These are phyloP conservation scores for Ambastaia sidthimunki DNA, from an alignment of 2,797 vertebrate genomes.

Conservation along the genomic window DNA sequence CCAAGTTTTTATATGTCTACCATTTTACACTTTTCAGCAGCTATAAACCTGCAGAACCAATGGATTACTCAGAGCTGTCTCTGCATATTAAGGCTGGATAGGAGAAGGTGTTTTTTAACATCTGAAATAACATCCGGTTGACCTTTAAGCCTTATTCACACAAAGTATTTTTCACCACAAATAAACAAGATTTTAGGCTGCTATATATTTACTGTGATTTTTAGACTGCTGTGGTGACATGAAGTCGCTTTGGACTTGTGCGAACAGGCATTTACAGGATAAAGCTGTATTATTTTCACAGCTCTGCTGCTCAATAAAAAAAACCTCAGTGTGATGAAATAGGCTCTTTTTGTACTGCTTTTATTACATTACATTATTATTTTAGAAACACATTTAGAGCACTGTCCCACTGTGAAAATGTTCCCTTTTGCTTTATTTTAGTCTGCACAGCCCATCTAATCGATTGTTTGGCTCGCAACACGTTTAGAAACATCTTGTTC, in stretches of 20 bases:
- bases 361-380: slow-evolving; percentile 6
- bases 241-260: background rate
- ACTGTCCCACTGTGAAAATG: slow-evolving; percentile 21
- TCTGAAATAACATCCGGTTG: no score
- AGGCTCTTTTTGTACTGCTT: background rate
- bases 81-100: no score
- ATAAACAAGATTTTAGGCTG: no score
- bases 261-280: background rate
- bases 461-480: slow-evolving; percentile 45
- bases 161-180: no score
- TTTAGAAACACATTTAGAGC: slow-evolving; percentile 53
- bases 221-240: background rate
- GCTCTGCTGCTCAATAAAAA: background rate
- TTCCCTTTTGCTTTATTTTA: slow-evolving; percentile 38
- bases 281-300: background rate
- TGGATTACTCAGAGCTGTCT: no score
- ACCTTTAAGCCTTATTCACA: no score
- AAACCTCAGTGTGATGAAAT: background rate
- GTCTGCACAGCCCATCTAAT: slow-evolving; percentile 38
- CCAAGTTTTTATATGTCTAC: no score
- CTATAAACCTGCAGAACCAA: no score
- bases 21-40: no score
- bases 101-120: no score
- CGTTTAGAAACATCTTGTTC: slow-evolving; percentile 40
- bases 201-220: no score